Percentiles rank a stretch among this genome's conserved stretches.
These are phyloP conservation scores for Cydia fagiglandana DNA, from an alignment of 1,140 invertebrate genomes.

Conservation along the genomic window DNA sequence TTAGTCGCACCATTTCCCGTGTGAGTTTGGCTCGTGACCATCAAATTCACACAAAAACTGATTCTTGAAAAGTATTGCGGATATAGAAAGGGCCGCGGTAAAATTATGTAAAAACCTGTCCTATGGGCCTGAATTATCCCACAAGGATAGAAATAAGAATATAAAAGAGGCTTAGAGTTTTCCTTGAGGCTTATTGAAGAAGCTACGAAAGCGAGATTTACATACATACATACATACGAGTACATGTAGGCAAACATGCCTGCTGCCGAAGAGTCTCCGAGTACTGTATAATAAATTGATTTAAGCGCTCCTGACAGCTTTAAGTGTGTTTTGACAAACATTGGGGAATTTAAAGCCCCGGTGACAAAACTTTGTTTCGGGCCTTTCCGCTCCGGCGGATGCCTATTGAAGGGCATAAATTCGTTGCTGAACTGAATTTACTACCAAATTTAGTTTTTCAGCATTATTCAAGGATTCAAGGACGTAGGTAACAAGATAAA, in stretches of 20 bases:
- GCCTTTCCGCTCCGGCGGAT: conserved; percentile 40
- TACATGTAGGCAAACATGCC: conserved; percentile 62
- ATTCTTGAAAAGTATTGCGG: conserved; percentile 51
- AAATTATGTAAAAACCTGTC: conserved; percentile 77
- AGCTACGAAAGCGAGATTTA: conserved; percentile 67
- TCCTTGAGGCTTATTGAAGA: conserved; percentile 70
- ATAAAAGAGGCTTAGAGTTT: conserved; percentile 74
- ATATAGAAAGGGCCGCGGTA: conserved; percentile 64
- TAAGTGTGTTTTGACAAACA: conserved; percentile 77
- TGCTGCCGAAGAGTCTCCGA: conserved; percentile 59
- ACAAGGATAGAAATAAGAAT: conserved; percentile 74
- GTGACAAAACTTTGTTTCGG: conserved; percentile 68
- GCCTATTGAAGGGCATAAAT: conserved; percentile 51
- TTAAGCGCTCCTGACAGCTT: conserved; percentile 75
- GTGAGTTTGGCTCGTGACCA: conserved; percentile 46
- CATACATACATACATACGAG: conserved; percentile 51
- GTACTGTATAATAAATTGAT: conserved; percentile 76
- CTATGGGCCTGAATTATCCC: conserved; percentile 73
- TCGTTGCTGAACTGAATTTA: conserved; percentile 46
- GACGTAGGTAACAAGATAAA: conserved; percentile 24
- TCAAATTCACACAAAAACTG: conserved; percentile 53
- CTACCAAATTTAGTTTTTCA: conserved; percentile 38
- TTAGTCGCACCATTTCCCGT: conserved; percentile 45
- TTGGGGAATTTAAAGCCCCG: conserved; percentile 70
- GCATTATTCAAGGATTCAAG: conserved; percentile 40